Evolutionary conservation across 2,113 vertebrate species (phyloP).

Genomic region (Heliornis fulica): DNA sequence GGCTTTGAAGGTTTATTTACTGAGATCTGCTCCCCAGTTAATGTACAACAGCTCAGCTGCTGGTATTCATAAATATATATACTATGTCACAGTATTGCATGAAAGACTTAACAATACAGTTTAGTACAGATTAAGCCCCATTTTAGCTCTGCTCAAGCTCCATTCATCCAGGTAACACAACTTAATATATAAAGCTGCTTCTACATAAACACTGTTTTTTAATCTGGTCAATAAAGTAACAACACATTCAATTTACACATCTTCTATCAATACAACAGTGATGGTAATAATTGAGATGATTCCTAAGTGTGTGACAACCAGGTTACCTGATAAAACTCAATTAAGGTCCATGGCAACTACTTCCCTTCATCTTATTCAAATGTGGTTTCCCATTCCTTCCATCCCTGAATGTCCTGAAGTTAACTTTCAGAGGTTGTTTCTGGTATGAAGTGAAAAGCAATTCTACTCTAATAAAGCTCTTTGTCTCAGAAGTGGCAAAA

Average conservation of each 20-base stretch:
- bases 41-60: not conserved
- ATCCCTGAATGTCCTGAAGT: not conserved
- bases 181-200: not conserved
- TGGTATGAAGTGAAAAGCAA: not conserved
- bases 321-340: not conserved
- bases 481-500: not conserved
- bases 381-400: not conserved
- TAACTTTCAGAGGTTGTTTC: not conserved
- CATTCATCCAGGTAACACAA: not conserved
- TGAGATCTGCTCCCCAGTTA: not conserved
- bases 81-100: not conserved
- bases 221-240: not conserved
- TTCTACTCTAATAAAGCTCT: not conserved
- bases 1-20: not conserved
- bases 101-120: not conserved
- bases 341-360: not conserved
- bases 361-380: not conserved
- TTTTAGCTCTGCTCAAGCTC: not conserved
- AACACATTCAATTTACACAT: not conserved
- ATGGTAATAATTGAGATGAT: not conserved
- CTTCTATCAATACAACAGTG: not conserved
- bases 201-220: not conserved
- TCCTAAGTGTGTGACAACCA: not conserved
- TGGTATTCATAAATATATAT: not conserved
- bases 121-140: not conserved